Percentiles rank a stretch among this genome's conserved stretches.
These are phyloP conservation scores for Excalfactoria chinensis DNA, from an alignment of 2,113 vertebrate genomes.

Conservation along the genomic window DNA sequence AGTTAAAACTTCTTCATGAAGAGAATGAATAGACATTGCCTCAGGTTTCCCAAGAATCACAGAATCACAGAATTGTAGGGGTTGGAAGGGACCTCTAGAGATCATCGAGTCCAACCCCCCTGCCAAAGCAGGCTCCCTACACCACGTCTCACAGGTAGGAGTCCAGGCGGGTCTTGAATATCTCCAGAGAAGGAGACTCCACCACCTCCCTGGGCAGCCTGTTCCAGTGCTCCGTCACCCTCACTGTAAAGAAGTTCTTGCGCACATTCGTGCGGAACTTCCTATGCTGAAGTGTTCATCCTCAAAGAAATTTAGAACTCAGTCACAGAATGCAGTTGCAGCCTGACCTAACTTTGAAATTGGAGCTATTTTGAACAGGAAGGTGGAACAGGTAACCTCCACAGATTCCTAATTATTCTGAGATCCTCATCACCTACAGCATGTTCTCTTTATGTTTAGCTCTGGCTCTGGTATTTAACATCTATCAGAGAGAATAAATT, in stretches of 20 bases:
- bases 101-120: no score
- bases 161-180: no score
- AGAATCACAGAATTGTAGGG: no score
- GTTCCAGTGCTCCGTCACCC: no score
- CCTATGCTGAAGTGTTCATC: neutral
- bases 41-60: neutral
- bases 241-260: no score
- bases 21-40: neutral
- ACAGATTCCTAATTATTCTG: neutral
- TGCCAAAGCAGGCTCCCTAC: no score
- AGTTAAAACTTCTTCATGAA: neutral
- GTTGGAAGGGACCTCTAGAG: no score
- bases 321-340: neutral
- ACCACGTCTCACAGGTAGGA: no score
- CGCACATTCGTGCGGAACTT: no score
- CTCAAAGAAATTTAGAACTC: neutral
- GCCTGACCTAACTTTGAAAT: neutral
- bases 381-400: neutral
- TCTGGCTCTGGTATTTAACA: neutral
- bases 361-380: neutral
- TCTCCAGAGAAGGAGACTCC: no score
- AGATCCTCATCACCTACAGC: neutral
- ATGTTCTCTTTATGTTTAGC: neutral
- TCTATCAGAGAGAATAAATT: neutral
- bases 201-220: no score